These are phyloP conservation scores for Dromococcyx pavoninus DNA, from an alignment of 2,797 vertebrate genomes.

Conservation along the genomic window DNA sequence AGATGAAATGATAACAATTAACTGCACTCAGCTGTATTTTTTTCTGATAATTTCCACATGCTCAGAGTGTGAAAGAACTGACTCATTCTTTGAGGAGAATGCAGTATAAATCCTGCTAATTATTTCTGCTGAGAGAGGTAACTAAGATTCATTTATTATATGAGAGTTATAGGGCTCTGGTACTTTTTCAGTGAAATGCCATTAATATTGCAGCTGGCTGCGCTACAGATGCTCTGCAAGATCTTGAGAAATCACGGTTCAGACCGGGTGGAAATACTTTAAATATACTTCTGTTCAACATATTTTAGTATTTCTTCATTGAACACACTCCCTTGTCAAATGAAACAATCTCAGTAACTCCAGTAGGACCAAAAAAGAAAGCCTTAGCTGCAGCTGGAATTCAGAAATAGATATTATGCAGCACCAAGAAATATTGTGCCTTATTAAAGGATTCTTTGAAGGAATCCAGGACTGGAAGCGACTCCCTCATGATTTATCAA, in stretches of 20 bases:
- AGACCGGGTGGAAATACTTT: background rate
- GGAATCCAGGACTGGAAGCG: background rate
- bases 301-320: background rate
- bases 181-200: background rate
- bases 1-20: background rate
- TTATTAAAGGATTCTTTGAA: background rate
- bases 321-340: background rate
- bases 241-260: background rate
- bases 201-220: slow-evolving; percentile 1
- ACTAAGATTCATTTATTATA: slow-evolving; percentile 17
- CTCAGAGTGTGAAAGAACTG: background rate
- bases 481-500: background rate
- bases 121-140: background rate
- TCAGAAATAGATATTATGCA: slow-evolving; percentile 23
- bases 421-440: background rate
- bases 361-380: background rate
- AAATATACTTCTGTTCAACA: background rate
- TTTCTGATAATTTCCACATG: background rate
- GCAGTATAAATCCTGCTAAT: background rate
- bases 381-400: background rate
- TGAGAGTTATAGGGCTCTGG: background rate
- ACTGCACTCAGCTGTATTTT: background rate
- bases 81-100: background rate
- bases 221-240: background rate
- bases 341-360: background rate